Conservation (phyloP, 1,140 invertebrate species). For the Chionoecetes opilio region DNA sequence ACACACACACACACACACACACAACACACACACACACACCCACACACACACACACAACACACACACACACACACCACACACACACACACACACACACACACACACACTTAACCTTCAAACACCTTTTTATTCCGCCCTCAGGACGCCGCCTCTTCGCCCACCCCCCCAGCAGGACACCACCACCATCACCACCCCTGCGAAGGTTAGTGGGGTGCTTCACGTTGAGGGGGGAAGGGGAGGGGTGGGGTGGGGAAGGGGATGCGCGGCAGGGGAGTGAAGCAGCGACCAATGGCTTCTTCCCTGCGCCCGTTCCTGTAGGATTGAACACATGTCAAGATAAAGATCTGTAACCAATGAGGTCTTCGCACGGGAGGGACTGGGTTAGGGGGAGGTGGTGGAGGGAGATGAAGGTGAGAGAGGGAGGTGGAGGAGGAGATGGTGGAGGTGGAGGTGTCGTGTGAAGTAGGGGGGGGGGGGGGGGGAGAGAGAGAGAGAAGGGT, state of each 20-base stretch:
- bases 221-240: too few relatives aligned
- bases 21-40: not conserved
- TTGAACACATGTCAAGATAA: slow-evolving; percentile 8
- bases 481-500: too few relatives aligned
- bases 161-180: not conserved
- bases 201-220: too few relatives aligned
- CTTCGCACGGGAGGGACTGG: not conserved
- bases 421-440: not conserved
- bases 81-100: not conserved
- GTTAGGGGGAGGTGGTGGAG: not conserved
- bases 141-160: not conserved
- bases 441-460: not conserved
- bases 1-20: too few relatives aligned
- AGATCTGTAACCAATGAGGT: slow-evolving; percentile 7
- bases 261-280: not conserved
- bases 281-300: not conserved
- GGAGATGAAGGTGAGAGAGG: not conserved
- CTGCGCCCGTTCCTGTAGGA: not conserved
- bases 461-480: not conserved
- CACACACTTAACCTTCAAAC: not conserved
- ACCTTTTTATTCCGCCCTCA: not conserved
- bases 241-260: not conserved
- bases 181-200: not conserved
- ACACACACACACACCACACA: not conserved
- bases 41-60: not conserved